Conservation (phyloP, 2,113 vertebrate species). For the Budorcas taxicolor region DNA sequence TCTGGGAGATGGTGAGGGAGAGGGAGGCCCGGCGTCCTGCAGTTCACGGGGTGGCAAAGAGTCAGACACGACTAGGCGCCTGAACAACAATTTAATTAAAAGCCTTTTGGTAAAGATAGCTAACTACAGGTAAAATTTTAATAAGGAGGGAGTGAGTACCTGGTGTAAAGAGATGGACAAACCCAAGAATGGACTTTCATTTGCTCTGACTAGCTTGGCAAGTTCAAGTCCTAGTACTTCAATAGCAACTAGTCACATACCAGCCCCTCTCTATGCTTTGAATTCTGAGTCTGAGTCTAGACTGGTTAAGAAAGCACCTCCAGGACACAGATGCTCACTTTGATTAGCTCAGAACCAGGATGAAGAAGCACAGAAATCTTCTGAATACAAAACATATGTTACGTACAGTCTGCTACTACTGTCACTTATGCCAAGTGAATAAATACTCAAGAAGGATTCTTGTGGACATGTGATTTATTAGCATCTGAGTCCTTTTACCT, state of each 20-base stretch:
- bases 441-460: background rate
- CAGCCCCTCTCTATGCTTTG: background rate
- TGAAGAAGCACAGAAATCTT: background rate
- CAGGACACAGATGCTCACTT: background rate
- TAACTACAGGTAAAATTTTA: background rate
- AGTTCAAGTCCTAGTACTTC: background rate
- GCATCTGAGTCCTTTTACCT: background rate
- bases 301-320: background rate
- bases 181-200: background rate
- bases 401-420: background rate
- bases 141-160: background rate
- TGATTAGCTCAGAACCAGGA: background rate
- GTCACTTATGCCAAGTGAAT: background rate
- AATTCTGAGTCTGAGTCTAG: background rate
- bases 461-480: background rate
- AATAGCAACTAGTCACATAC: background rate
- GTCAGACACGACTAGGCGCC: background rate
- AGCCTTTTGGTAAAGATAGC: background rate
- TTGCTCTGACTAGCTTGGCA: background rate
- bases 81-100: background rate
- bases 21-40: background rate
- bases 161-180: background rate
- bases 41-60: background rate
- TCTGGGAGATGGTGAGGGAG: background rate
- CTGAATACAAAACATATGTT: background rate